Conservation (phyloP, 2,797 vertebrate species). For the Sebastes alutus region DNA sequence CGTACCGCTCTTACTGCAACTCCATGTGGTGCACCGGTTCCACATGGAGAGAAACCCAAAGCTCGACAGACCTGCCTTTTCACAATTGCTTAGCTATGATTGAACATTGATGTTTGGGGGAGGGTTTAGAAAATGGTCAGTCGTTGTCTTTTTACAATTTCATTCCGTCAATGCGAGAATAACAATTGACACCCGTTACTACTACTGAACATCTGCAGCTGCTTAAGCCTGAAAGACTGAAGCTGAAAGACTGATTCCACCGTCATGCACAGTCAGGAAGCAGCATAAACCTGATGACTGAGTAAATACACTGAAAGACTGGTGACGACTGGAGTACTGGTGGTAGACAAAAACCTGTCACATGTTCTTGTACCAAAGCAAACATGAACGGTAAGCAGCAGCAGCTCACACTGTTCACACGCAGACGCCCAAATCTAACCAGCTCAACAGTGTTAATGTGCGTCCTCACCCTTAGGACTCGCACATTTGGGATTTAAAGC, state of each 20-base stretch:
- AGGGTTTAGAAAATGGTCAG: background rate
- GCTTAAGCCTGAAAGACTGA: background rate
- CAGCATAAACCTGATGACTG: background rate
- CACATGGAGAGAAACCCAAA: background rate
- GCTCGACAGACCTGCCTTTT: too few species aligned
- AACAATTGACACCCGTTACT: background rate
- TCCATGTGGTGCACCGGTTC: background rate
- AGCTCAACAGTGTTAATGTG: background rate
- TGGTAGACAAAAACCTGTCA: background rate
- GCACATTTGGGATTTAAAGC: background rate
- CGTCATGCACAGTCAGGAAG: background rate
- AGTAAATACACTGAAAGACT: background rate
- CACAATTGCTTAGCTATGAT: background rate
- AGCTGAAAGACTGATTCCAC: background rate
- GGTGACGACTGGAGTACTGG: background rate
- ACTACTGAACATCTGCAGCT: background rate
- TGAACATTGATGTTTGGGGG: background rate
- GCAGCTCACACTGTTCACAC: background rate
- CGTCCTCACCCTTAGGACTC: background rate
- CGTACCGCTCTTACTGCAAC: background rate
- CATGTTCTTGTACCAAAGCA: background rate
- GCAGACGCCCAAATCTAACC: background rate
- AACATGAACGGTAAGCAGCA: background rate
- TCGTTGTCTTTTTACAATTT: background rate
- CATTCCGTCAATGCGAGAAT: background rate